Evolutionary conservation across 2,113 vertebrate species (phyloP).

Genomic region (Pitta sordida): DNA sequence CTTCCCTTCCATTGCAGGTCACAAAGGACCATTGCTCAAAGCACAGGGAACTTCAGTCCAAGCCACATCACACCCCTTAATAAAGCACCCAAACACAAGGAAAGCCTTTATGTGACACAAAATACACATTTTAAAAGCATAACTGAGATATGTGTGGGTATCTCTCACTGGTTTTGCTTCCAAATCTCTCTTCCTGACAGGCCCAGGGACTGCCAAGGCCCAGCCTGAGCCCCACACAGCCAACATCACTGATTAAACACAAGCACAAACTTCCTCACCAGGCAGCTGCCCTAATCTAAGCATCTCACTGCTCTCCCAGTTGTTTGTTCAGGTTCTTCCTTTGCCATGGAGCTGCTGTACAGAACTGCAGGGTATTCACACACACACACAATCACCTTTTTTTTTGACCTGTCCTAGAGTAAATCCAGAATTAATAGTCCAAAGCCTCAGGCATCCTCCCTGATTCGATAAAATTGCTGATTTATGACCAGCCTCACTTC

Average conservation of each 20-base stretch:
- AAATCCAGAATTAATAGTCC: background rate
- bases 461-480: background rate
- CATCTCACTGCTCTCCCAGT: background rate
- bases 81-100: background rate
- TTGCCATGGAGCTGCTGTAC: background rate
- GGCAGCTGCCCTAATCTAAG: background rate
- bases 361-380: background rate
- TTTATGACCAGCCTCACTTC: background rate
- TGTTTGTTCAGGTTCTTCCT: constrained; percentile 58
- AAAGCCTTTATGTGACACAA: background rate
- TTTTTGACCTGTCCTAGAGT: background rate
- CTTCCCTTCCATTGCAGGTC: background rate
- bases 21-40: background rate
- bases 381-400: background rate
- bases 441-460: background rate
- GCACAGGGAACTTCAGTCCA: background rate
- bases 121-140: background rate
- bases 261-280: constrained; percentile 17
- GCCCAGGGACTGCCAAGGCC: background rate
- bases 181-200: background rate
- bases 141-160: background rate
- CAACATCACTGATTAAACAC: background rate
- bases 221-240: background rate
- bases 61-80: background rate
- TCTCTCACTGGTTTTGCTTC: background rate